These are phyloP conservation scores for Mystacornis crossleyi DNA, from an alignment of 2,113 vertebrate species.

Conservation along the genomic window DNA sequence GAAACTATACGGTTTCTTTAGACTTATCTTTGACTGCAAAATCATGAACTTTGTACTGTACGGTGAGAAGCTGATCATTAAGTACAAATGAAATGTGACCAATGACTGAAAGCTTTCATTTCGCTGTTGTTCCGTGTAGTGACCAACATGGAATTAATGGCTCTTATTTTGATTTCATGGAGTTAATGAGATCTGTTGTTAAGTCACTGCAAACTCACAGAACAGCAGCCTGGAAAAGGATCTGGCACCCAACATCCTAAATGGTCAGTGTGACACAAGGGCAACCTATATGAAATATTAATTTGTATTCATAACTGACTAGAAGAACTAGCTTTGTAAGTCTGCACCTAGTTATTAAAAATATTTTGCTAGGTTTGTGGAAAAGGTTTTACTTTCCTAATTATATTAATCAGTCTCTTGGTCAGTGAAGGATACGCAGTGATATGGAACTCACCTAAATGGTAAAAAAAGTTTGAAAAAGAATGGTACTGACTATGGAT, in stretches of 20 bases:
- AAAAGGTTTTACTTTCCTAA: neutral
- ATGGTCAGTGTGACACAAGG: neutral
- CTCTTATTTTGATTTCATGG: neutral
- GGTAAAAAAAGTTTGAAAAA: neutral
- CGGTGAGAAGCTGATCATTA: accelerated
- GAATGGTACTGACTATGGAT: neutral
- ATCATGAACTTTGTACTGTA: neutral
- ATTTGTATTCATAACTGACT: neutral
- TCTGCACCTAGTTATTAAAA: neutral
- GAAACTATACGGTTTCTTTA: neutral
- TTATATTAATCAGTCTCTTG: neutral
- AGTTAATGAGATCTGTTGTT: neutral
- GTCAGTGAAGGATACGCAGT: neutral
- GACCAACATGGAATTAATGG: neutral
- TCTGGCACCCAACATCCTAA: neutral
- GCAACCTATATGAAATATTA: neutral
- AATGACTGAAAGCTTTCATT: neutral
- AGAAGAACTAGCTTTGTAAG: constrained; percentile 3
- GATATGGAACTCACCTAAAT: neutral
- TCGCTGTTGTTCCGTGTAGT: neutral
- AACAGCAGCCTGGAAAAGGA: neutral
- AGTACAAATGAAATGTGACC: neutral
- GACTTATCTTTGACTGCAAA: neutral
- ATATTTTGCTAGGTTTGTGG: neutral
- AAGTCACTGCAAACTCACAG: neutral